Evolutionary conservation across 2,113 vertebrate genomes (phyloP), one percentile per base, ranked within the genome.

Genomic region (Planiliza haematocheilus): DNA sequence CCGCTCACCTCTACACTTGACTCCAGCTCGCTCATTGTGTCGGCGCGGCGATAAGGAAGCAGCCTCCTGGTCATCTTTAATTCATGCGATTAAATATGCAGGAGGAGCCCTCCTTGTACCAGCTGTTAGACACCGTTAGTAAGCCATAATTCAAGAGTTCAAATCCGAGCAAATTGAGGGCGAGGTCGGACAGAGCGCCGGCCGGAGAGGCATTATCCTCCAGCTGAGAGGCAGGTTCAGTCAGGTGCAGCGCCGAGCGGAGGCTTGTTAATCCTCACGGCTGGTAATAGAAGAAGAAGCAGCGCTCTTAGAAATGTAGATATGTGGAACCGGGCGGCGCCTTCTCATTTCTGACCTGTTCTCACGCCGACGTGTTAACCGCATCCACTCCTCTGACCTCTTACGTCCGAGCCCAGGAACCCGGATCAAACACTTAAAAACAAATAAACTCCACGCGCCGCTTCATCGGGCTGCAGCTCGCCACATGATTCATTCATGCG

Each of bases 21-120:
- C 79, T 84, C 81, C 55, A 43, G 64, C 73, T 78, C 61, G 21
- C 83, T 86, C 85, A 77, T 84, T 86, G 78, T 85, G 67, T 70
- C 75, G 42, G 64, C 17, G 77, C 41, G 68, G 56, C 36, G 38
- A 82, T 70, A 53, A 57, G 52, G 72, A 86, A 64, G 71, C 80
- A 71, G 88, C 78, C 85, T 86, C 83, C 81, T 52, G 88, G 79
- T 90, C 87, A 90, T 90, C 87, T 90, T 90, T 89, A 90, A 90
- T 90, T 91, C 87, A 88, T 89, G 70, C 52, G 46, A 88, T 91
- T 90, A 91, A 89, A 89, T 82, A 90, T 87, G 88, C 89, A 91
- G 88, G 77, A 85, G 83, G 58, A 80, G 85, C 82, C 69, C 83
- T 87, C 77, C 81, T 88, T 62, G 77, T 85, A 77, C 84, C 90